phyloP scores from a whole-genome alignment of 2,888 invertebrate species.

The Cheilosia urbana region DNA sequence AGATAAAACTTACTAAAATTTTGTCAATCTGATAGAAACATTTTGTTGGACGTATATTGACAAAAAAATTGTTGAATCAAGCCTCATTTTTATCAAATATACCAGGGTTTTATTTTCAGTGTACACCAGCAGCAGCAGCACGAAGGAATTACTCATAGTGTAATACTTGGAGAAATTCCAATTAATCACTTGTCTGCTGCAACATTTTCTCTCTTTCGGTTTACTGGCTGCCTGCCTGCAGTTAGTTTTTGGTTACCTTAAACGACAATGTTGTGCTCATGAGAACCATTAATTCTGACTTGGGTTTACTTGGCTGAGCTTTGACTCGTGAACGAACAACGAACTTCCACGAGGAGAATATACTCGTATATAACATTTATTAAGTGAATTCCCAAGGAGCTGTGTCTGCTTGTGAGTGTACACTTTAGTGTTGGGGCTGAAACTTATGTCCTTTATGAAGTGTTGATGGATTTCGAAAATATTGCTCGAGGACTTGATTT shows the following conservation, averaged over 20 bases:
- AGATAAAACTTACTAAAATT: no score
- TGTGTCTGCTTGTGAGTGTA: slow-evolving; percentile 53
- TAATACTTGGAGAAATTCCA: slow-evolving; percentile 56
- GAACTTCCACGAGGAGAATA: slow-evolving; percentile 23
- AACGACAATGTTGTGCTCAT: slow-evolving; percentile 72
- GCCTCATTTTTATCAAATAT: no score
- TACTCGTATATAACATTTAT: slow-evolving; percentile 49
- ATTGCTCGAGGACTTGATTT: slow-evolving; percentile 18
- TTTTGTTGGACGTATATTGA: no score
- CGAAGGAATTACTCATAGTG: slow-evolving; percentile 23
- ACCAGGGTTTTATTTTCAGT: no score
- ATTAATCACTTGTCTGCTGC: slow-evolving; percentile 74
- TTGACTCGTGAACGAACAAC: slow-evolving; percentile 49
- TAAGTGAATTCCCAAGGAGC: slow-evolving; percentile 51
- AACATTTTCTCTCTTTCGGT: slow-evolving; percentile 54
- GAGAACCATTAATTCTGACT: slow-evolving; percentile 68
- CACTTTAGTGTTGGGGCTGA: slow-evolving; percentile 21
- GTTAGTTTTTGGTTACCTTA: slow-evolving; percentile 72
- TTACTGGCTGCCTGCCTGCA: slow-evolving; percentile 33
- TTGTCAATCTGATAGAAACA: no score
- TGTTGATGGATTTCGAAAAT: slow-evolving; percentile 40
- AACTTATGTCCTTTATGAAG: slow-evolving; percentile 35
- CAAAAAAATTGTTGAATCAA: no score
- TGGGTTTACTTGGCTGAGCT: slow-evolving; percentile 57
- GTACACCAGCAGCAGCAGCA: no score